These are phyloP conservation scores for Sarcophaga subvicina DNA, from an alignment of 2,888 invertebrate genomes.

Conservation along the genomic window DNA sequence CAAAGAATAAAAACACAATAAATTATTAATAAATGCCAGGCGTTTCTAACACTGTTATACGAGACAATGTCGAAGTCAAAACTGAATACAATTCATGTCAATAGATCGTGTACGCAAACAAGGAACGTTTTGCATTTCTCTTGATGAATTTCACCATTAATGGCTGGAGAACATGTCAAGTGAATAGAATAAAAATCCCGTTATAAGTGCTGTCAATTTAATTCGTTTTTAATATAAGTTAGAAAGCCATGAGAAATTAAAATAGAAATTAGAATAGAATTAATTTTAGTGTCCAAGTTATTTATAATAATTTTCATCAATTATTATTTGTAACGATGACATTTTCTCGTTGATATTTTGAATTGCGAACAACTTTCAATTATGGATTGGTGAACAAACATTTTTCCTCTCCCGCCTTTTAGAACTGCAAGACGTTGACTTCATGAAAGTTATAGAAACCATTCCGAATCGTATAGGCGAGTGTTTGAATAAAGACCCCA, in stretches of 20 bases:
- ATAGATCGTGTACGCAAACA: conserved; percentile 33
- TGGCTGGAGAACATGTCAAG: background rate
- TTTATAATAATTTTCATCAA: background rate
- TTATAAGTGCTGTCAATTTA: conserved; percentile 8
- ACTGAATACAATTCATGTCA: conserved; percentile 38
- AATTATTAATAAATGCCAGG: conserved; percentile 3
- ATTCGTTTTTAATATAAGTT: conserved; percentile 32
- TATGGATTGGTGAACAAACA: too few relatives aligned
- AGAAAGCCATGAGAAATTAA: conserved; percentile 11
- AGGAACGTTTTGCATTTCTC: conserved; percentile 11
- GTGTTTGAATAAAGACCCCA: too few relatives aligned
- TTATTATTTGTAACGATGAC: background rate
- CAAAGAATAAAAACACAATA: background rate
- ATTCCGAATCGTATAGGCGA: too few relatives aligned
- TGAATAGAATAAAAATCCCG: background rate
- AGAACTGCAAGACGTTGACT: too few relatives aligned
- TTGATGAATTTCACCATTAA: background rate
- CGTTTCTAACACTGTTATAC: too few relatives aligned
- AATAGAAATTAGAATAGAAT: background rate
- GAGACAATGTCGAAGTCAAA: too few relatives aligned
- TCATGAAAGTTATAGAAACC: too few relatives aligned
- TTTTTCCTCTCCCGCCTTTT: too few relatives aligned
- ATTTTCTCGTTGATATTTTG: background rate
- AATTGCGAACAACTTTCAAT: too few relatives aligned
- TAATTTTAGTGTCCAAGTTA: background rate